Evolutionary conservation across 1,140 invertebrate species (phyloP), one percentile per base, ranked within the genome.

Genomic region (Panulirus ornatus): DNA sequence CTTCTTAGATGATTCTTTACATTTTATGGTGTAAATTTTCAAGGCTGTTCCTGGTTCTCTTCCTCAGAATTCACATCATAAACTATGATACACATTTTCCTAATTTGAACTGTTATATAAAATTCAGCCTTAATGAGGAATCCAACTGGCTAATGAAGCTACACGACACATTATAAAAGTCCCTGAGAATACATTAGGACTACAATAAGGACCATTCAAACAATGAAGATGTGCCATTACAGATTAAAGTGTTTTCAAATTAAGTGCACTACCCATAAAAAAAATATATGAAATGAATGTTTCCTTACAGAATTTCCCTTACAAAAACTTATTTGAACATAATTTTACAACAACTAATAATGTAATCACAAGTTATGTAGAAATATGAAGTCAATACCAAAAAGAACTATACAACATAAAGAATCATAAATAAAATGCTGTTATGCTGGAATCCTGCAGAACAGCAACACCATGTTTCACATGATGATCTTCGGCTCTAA

Each of bases 401-500:
- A 16, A 47, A 58, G n/a, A 14, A 58, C 19, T 14, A 22, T 16
- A 47, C 5, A 47, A 47, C 5, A 47, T 47, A 47, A 14, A 14
- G 44, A 47, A 14, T 6, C 14, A 47, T 47, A 47, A 14, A 47
- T 5, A 47, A 47, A 47, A 47, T 47, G 44, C 44, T 6, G 14
- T 6, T 47, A 14, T 5, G 14, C 44, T 11, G 14, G 44, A 47
- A 47, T 47, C 44, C 5, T 47, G 44, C 5, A 2, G 19, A 30
- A 22, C 3, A 66, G 30, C 3, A 27, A 30, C 58, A 30, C 58
- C n/a, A 66, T 16, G 38, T 73, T 70, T 96, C 95, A 99, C 99
- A 99, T 99, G 92, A 99, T 99, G 93, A 99, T 99, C 94, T 99
- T 97, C 47, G 99, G 99, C 92, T 99, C 98, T 6, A 97, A 97